These are phyloP conservation scores for Apotomis capreana DNA, from an alignment of 2,888 invertebrate genomes.

Conservation along the genomic window DNA sequence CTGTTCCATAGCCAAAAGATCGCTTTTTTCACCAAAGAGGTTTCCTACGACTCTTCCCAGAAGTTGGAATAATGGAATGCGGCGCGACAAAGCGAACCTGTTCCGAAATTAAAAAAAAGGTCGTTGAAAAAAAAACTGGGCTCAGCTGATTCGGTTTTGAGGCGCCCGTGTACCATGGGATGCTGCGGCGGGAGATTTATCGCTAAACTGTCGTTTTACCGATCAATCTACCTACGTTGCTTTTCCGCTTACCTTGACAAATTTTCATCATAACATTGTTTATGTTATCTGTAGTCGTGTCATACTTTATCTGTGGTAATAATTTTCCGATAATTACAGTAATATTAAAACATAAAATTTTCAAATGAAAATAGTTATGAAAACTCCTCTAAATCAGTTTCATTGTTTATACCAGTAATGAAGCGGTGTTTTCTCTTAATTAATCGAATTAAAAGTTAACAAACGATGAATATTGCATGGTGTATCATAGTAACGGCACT, in stretches of 20 bases:
- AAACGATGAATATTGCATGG: neutral
- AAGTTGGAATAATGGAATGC: slow-evolving; percentile 44
- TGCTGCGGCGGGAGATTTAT: slow-evolving; percentile 20
- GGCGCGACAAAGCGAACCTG: slow-evolving; percentile 45
- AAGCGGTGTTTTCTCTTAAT: neutral
- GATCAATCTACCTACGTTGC: neutral
- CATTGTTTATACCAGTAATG: neutral
- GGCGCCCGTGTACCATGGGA: slow-evolving; percentile 49
- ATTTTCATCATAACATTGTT: neutral
- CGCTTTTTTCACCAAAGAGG: slow-evolving; percentile 36
- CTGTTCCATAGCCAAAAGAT: slow-evolving; percentile 41
- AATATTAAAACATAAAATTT: neutral
- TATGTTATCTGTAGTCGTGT: neutral
- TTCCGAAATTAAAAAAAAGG: slow-evolving; percentile 48
- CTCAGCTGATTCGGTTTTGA: slow-evolving; percentile 54
- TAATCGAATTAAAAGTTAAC: neutral
- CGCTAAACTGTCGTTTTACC: slow-evolving; percentile 39
- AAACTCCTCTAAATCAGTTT: neutral
- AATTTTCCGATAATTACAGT: neutral
- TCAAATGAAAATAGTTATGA: neutral
- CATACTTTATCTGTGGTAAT: neutral
- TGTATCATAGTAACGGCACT: slow-evolving; percentile 47
- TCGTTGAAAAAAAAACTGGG: slow-evolving; percentile 45
- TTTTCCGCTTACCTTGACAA: neutral
- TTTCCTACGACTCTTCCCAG: slow-evolving; percentile 42